These are phyloP conservation scores for Laticauda colubrina DNA, from an alignment of 2,113 vertebrate genomes.

Conservation along the genomic window DNA sequence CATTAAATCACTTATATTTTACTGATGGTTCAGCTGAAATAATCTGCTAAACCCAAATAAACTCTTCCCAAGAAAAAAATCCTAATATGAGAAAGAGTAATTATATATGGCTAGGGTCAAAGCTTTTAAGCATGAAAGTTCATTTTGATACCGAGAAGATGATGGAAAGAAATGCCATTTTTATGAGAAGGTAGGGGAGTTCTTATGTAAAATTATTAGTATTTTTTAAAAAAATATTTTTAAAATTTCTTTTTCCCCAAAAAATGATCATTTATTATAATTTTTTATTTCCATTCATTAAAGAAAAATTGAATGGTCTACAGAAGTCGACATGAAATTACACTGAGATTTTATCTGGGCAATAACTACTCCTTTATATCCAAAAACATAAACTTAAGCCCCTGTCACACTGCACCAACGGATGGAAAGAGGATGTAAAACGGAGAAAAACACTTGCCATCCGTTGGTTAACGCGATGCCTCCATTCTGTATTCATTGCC, in stretches of 20 bases:
- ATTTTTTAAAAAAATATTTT: constrained; percentile 19
- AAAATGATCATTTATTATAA: neutral
- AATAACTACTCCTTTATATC: neutral
- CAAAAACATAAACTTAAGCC: neutral
- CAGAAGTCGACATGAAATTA: constrained; percentile 7
- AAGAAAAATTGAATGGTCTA: constrained; percentile 2
- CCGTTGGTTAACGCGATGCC: no score
- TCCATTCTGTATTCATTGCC: no score
- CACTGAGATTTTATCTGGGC: neutral
- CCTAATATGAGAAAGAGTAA: constrained; percentile 46
- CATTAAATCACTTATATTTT: constrained; percentile 44
- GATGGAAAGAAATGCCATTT: constrained; percentile 33
- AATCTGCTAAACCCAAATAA: constrained; percentile 37
- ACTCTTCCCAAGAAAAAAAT: constrained; percentile 34
- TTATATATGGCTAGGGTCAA: constrained; percentile 35
- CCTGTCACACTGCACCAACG: no score
- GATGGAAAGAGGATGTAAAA: no score
- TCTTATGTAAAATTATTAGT: constrained; percentile 35
- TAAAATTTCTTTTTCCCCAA: constrained; percentile 24
- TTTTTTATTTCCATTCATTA: neutral
- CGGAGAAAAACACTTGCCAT: no score
- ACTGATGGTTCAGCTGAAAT: constrained; percentile 38
- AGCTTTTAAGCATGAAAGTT: constrained; percentile 41
- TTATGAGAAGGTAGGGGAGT: neutral
- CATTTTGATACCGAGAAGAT: constrained; percentile 33